Evolutionary conservation across 2,113 vertebrate species (phyloP).

Genomic region (Haliaeetus leucogaster): DNA sequence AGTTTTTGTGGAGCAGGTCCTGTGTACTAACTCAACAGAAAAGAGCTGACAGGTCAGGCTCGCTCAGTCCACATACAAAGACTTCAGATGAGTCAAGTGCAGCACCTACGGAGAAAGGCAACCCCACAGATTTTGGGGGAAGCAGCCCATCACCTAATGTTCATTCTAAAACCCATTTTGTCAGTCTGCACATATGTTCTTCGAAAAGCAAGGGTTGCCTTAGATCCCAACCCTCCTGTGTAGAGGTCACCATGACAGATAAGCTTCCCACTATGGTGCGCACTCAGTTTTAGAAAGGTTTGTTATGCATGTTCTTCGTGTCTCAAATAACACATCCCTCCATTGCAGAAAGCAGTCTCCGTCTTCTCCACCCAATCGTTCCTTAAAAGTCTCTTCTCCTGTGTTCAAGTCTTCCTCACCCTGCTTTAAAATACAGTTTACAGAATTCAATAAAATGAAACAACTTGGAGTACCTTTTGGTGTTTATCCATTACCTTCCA

Average conservation of each 20-base stretch:
- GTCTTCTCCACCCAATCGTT: background rate
- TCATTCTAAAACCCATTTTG: background rate
- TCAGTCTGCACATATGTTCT: background rate
- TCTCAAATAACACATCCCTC: background rate
- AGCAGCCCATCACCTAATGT: background rate
- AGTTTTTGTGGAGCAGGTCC: background rate
- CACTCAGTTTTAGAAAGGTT: background rate
- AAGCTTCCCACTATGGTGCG: background rate
- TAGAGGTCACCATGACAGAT: fast-evolving
- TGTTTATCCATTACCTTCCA: background rate
- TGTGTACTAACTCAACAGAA: background rate
- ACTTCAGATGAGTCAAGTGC: background rate
- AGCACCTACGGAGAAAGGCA: background rate
- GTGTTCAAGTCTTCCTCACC: background rate
- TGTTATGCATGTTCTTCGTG: background rate
- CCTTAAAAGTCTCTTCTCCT: background rate
- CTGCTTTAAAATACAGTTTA: background rate
- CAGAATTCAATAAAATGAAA: background rate
- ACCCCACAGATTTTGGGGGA: background rate
- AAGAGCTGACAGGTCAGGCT: background rate
- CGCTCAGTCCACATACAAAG: background rate
- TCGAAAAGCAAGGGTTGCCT: background rate
- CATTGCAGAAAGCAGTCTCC: background rate
- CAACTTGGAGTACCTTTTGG: background rate
- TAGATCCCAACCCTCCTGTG: background rate